Conservation (phyloP, 92 coral and sea anemone species). For the Umimayanthus kanabou region DNA sequence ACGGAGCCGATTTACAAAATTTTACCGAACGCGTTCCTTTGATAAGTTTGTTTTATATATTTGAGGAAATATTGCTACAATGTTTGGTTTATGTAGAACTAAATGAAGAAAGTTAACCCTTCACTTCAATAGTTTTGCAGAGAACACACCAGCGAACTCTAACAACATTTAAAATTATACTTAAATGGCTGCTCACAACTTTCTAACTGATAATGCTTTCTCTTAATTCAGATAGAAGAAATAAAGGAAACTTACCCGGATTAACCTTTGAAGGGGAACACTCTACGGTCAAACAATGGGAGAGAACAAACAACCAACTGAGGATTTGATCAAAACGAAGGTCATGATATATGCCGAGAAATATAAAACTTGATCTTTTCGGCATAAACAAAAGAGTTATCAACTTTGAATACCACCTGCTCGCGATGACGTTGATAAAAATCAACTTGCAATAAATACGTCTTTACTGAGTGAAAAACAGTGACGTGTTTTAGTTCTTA, state of each 20-base stretch:
- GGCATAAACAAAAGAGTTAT: not conserved
- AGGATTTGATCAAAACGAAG: not conserved
- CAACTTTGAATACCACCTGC: not conserved
- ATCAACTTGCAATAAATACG: not conserved
- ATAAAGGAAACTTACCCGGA: not conserved
- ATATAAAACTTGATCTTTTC: slow-evolving; percentile 3
- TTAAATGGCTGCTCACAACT: not conserved
- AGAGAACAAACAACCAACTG: not conserved
- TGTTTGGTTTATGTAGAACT: no score
- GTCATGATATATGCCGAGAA: not conserved
- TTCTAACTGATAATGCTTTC: not conserved
- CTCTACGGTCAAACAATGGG: not conserved
- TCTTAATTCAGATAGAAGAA: not conserved
- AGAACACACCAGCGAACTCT: not conserved
- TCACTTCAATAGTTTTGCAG: not conserved
- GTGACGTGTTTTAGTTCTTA: not conserved
- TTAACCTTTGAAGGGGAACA: not conserved
- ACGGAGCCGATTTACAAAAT: no score
- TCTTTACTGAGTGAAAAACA: not conserved
- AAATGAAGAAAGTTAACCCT: no score
- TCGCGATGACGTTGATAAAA: not conserved
- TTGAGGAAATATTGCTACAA: no score
- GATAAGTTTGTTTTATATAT: no score
- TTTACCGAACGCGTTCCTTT: no score
- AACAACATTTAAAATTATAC: not conserved